Conservation (phyloP, 2,888 invertebrate genomes). For the Subacronicta megacephala region DNA sequence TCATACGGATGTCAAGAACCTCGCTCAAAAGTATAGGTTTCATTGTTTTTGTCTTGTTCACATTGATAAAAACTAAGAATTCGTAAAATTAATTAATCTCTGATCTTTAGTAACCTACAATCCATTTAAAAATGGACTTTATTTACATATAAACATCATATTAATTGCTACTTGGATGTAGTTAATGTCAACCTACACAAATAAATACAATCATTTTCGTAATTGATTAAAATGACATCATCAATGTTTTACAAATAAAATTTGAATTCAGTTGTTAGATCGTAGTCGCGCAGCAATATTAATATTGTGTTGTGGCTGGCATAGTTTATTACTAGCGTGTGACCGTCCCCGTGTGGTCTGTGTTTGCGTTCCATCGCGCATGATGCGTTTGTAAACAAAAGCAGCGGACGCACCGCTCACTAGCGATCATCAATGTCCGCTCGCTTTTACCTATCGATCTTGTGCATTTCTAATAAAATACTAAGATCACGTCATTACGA, state of each 20-base stretch:
- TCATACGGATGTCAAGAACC: constrained; percentile 53
- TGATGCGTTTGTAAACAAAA: constrained; percentile 77
- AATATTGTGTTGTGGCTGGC: constrained; percentile 36
- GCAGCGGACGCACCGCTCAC: constrained; percentile 55
- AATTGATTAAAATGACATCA: constrained; percentile 53
- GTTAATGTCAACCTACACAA: constrained; percentile 41
- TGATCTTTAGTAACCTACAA: constrained; percentile 35
- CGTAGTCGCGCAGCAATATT: constrained; percentile 26
- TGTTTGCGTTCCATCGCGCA: constrained; percentile 61
- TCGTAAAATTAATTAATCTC: constrained; percentile 36
- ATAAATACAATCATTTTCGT: constrained; percentile 44
- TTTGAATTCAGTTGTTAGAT: constrained; percentile 17
- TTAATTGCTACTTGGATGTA: constrained; percentile 34
- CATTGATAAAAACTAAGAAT: constrained; percentile 43
- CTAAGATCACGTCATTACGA: constrained; percentile 73
- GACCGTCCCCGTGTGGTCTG: constrained; percentile 62
- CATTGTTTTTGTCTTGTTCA: constrained; percentile 36
- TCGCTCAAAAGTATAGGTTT: constrained; percentile 19
- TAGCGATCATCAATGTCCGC: constrained; percentile 39
- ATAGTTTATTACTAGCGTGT: constrained; percentile 61
- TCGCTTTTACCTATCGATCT: constrained; percentile 47
- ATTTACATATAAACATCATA: constrained; percentile 43
- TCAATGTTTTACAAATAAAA: constrained; percentile 37
- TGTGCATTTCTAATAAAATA: constrained; percentile 64
- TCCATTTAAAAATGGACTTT: constrained; percentile 38